These are phyloP conservation scores for Ditylenchus weischeri DNA, from an alignment of 2,888 invertebrate species.

Conservation along the genomic window DNA sequence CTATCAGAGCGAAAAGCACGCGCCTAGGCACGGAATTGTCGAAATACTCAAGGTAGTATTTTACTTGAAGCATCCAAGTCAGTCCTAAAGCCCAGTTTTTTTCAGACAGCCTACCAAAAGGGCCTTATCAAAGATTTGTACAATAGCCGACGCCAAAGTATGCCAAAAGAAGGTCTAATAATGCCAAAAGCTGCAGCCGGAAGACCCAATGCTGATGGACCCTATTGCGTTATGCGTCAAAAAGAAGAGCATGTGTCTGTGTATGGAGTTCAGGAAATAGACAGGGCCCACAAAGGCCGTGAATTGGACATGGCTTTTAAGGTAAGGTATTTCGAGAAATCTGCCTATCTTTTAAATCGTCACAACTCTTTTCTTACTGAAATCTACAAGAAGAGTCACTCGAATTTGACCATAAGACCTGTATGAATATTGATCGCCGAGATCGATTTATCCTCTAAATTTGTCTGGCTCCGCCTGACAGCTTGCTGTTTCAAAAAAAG, in stretches of 20 bases:
- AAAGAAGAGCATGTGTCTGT: slow-evolving; percentile 45
- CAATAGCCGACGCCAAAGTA: slow-evolving; percentile 37
- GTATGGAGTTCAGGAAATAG: slow-evolving; percentile 50
- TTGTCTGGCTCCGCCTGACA: too few species aligned
- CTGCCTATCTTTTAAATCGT: too few species aligned
- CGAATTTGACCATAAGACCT: too few species aligned
- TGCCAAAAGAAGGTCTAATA: slow-evolving; percentile 31
- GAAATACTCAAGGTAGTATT: slow-evolving; percentile 33
- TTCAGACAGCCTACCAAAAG: slow-evolving; percentile 37
- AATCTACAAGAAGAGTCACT: too few species aligned
- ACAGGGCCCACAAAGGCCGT: slow-evolving; percentile 49
- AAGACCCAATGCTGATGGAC: slow-evolving; percentile 39
- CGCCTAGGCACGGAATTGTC: slow-evolving; percentile 46
- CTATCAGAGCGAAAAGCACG: slow-evolving; percentile 30
- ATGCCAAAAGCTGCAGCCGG: slow-evolving; percentile 39
- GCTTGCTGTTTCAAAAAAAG: too few species aligned
- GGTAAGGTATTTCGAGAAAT: slow-evolving; percentile 17
- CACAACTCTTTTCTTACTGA: too few species aligned
- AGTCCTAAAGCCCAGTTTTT: too few species aligned
- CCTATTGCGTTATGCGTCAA: slow-evolving; percentile 35
- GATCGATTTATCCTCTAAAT: too few species aligned
- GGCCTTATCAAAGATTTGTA: slow-evolving; percentile 48
- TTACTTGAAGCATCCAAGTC: too few species aligned
- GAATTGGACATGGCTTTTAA: slow-evolving; percentile 44
- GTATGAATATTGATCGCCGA: too few species aligned